Conservation (phyloP, 2,888 invertebrate species). For the Drosophila bunnanda region DNA sequence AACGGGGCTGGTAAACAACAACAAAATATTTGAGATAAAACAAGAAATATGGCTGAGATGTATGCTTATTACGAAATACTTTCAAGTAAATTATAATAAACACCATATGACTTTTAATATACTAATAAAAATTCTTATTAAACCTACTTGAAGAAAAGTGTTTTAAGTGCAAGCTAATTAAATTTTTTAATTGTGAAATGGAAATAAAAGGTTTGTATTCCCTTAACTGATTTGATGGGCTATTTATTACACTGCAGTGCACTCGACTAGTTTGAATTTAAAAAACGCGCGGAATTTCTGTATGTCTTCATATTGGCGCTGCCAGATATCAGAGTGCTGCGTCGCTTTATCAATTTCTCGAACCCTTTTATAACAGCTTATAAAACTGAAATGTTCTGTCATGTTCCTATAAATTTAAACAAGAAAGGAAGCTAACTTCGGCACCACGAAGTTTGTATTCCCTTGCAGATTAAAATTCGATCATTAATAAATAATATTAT, state of each 20-base stretch:
- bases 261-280: background rate
- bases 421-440: no score
- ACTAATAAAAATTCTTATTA: slow-evolving; percentile 77
- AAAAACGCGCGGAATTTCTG: background rate
- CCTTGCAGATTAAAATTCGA: no score
- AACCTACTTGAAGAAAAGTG: slow-evolving; percentile 51
- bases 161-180: background rate
- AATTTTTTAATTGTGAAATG: background rate
- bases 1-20: slow-evolving; percentile 32
- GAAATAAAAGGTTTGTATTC: background rate
- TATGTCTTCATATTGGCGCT: background rate
- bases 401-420: no score
- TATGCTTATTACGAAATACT: slow-evolving; percentile 76
- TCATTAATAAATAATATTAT: no score
- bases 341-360: no score
- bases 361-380: no score
- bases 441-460: no score
- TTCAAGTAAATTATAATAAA: slow-evolving; percentile 76
- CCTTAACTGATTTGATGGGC: background rate
- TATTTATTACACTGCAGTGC: background rate
- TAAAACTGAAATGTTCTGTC: no score
- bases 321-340: background rate
- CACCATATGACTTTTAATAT: slow-evolving; percentile 78
- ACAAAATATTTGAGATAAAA: slow-evolving; percentile 31
- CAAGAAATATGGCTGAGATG: slow-evolving; percentile 50